Conservation (phyloP, 37 sponge, comb jelly and placozoan genomes). For the Dysidea cf. avara region DNA sequence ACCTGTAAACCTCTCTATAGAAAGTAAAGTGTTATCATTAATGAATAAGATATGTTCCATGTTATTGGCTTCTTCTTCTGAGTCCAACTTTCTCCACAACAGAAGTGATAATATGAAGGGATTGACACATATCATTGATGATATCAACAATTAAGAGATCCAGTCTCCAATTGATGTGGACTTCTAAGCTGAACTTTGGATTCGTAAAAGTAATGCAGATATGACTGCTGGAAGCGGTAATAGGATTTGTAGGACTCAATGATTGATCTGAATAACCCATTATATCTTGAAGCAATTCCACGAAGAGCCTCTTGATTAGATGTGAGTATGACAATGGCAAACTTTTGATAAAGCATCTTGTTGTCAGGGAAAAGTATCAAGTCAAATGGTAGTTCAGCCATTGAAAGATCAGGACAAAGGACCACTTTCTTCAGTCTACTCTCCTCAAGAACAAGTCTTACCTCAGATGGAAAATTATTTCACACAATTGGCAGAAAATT, state of each 20-base stretch:
- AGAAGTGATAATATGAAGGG: too few species aligned
- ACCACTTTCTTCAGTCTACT: slow-evolving; percentile 15
- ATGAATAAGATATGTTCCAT: background rate
- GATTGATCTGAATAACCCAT: too few species aligned
- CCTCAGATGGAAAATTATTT: slow-evolving; percentile 8
- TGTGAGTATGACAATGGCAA: slow-evolving; percentile 5
- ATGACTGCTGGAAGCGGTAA: too few species aligned
- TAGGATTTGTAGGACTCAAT: too few species aligned
- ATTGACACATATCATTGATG: too few species aligned
- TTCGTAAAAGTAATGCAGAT: slow-evolving; percentile 23
- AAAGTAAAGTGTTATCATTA: background rate
- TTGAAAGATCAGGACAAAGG: slow-evolving; percentile 27
- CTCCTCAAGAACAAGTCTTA: background rate
- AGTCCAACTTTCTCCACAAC: background rate
- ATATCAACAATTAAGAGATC: background rate
- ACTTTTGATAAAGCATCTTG: slow-evolving; percentile 9
- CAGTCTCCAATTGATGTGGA: background rate
- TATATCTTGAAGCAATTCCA: too few species aligned
- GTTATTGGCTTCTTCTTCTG: slow-evolving; percentile 13
- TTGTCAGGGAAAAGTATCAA: slow-evolving; percentile 16
- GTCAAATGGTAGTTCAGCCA: slow-evolving; percentile 25
- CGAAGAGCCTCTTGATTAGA: slow-evolving; percentile 23
- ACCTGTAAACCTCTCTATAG: background rate
- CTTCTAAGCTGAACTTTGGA: slow-evolving; percentile 11
- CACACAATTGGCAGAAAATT: background rate